These are phyloP conservation scores for Cliona cf. orientalis DNA, from an alignment of 37 sponge, comb jelly and placozoan genomes.

Conservation along the genomic window DNA sequence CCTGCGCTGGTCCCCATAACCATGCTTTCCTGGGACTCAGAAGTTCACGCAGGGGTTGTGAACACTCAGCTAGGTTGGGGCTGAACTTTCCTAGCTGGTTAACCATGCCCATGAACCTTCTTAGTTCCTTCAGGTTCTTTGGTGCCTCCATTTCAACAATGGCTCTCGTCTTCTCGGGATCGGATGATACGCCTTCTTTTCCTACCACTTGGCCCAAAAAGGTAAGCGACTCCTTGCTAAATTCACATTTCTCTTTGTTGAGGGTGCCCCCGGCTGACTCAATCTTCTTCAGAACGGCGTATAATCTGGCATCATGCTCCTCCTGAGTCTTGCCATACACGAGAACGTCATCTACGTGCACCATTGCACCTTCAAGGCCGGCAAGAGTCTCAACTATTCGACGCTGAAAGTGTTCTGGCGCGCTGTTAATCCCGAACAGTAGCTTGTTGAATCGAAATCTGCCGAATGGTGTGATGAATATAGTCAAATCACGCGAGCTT, in stretches of 20 bases:
- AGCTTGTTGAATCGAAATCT: slow-evolving; percentile 46
- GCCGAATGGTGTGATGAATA: too few relatives aligned
- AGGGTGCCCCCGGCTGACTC: slow-evolving; percentile 23
- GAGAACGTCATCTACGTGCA: slow-evolving; percentile 30
- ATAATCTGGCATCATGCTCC: slow-evolving; percentile 30
- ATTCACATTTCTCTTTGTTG: slow-evolving; percentile 33
- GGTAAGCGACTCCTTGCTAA: not conserved
- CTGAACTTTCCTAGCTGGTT: slow-evolving; percentile 51
- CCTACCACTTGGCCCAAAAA: slow-evolving; percentile 37
- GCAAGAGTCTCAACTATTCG: slow-evolving; percentile 19
- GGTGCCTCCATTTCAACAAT: slow-evolving; percentile 17
- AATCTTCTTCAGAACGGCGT: slow-evolving; percentile 1
- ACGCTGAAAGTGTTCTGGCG: slow-evolving; percentile 37
- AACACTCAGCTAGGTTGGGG: slow-evolving; percentile 20
- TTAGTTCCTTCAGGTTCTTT: slow-evolving; percentile 28
- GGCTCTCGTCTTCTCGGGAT: slow-evolving; percentile 39
- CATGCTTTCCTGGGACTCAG: slow-evolving; percentile 26
- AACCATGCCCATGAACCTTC: slow-evolving; percentile 45
- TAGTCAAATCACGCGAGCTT: too few relatives aligned
- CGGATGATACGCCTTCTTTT: not conserved
- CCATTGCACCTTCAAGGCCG: slow-evolving; percentile 36
- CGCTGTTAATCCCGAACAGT: slow-evolving; percentile 46
- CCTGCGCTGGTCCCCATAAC: slow-evolving; percentile 37
- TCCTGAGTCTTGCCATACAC: slow-evolving; percentile 17
- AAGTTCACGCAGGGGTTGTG: slow-evolving; percentile 37